phyloP scores from a whole-genome alignment of 92 coral and sea anemone species.

The Anthopleura xanthogrammica region DNA sequence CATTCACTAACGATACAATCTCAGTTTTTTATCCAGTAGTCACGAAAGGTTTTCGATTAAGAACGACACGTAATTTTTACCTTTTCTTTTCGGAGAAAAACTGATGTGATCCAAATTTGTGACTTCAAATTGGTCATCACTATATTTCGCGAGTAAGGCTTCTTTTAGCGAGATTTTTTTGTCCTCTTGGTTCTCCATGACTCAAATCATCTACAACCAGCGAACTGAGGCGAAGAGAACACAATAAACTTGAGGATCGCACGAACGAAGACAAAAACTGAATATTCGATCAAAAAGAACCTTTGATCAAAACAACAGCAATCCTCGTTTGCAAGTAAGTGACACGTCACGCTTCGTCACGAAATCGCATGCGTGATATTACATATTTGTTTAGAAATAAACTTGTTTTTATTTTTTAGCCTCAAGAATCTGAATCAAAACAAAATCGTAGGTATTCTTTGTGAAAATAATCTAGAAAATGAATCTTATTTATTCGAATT shows the following conservation, averaged over 20 bases:
- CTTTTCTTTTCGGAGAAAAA: slow-evolving; percentile 62
- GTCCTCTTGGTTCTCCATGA: slow-evolving; percentile 34
- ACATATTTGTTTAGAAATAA: neutral
- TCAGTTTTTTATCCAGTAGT: neutral
- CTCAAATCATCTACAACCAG: slow-evolving; percentile 5
- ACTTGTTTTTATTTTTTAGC: neutral
- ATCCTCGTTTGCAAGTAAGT: slow-evolving; percentile 24
- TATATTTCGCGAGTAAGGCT: slow-evolving; percentile 71
- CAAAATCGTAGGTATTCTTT: too few relatives aligned
- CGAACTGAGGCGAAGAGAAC: neutral
- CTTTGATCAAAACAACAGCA: slow-evolving; percentile 21
- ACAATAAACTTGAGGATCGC: neutral
- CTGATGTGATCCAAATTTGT: slow-evolving; percentile 52
- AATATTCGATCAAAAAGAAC: neutral
- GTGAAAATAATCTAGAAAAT: too few relatives aligned
- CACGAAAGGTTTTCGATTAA: neutral
- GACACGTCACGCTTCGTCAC: slow-evolving; percentile 24
- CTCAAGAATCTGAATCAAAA: too few relatives aligned
- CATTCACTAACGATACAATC: neutral
- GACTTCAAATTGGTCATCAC: slow-evolving; percentile 49
- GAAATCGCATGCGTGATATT: slow-evolving; percentile 1
- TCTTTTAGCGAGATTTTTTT: slow-evolving; percentile 58
- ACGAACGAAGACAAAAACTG: neutral
- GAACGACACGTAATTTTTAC: slow-evolving; percentile 9
- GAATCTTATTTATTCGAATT: too few relatives aligned